Percentiles rank a stretch among this genome's conserved stretches.
phyloP scores from a whole-genome alignment of 2,797 vertebrate genomes.

The Peromyscus melanophrys region DNA sequence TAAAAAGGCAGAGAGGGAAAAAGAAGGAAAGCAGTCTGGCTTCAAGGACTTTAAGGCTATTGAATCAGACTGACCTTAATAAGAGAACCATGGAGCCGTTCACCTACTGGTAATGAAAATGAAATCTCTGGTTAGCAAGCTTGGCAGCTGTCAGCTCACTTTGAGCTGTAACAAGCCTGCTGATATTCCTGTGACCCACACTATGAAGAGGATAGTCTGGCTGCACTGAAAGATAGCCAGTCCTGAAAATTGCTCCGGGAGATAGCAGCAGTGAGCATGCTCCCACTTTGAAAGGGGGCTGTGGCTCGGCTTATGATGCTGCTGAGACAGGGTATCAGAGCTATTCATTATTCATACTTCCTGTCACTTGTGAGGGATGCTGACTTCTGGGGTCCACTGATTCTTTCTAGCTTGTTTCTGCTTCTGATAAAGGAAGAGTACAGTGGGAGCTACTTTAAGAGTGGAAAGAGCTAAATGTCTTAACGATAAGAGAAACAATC shows the following conservation, averaged over 20 bases:
- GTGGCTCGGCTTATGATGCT: not conserved
- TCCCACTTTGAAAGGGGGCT: not conserved
- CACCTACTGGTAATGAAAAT: constrained; percentile 77
- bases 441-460: not conserved
- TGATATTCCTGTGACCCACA: constrained; percentile 63
- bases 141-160: constrained; percentile 81
- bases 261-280: not conserved
- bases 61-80: constrained; percentile 82
- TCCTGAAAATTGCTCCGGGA: constrained; percentile 63
- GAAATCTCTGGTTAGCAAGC: constrained; percentile 81
- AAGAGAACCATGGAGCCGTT: constrained; percentile 76
- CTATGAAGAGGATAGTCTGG: constrained; percentile 29
- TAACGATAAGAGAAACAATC: not conserved
- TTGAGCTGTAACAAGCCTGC: constrained; percentile 72
- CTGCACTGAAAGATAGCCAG: constrained; percentile 21
- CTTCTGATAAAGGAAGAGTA: not conserved
- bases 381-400: not conserved
- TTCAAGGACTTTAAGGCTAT: constrained; percentile 74
- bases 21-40: not conserved
- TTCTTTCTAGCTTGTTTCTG: not conserved
- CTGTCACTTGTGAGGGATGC: not conserved
- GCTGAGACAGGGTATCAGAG: not conserved
- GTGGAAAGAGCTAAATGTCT: not conserved
- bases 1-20: not conserved
- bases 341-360: not conserved